Base-by-base conservation (phyloP, 2,888 invertebrate species). In the Cheiracanthium punctorium region DNA sequence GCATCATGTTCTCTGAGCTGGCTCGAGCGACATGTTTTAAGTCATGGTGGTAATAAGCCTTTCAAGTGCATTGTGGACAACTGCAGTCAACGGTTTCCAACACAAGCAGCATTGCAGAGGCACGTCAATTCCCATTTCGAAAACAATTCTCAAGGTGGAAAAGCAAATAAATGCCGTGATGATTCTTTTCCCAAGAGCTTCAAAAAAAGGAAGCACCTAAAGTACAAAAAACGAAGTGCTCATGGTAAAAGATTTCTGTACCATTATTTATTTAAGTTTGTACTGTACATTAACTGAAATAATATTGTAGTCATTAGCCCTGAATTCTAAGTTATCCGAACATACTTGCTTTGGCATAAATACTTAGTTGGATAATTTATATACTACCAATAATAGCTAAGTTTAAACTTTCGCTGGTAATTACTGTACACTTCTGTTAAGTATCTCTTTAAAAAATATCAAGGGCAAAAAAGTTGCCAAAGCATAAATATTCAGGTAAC, bases 21-120 rank as follows among this genome's bases (percentile, higher is more conserved):
- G 98, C 93, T 98, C 89, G 97, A 98, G 91, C 93, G 98, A 70
- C 98, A 98, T 92, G 96, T 98, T 67, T 93, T 97, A 72, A 95
- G 95, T 0, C 98, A 98, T 92, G 97, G 97, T 70, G 97, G 97
- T 67, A 97, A 96, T 92, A 97, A 98, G 91, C 97, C 97, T 30
- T 98, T 97, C 93, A 95, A 96, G 90, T 98, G 98, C 93, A 98
- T 98, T 92, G 96, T 98, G 90, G 97, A 97, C 91, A 96, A 97
- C 90, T 98, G 98, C 92, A 96, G 92, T 94, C 91, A 91, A 85
- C 91, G 93, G 52, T 93, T 93, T 90, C 91, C 92, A 32, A 91
- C 93, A 28, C 92, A 92, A 90, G 94, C 94, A 87, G 95, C 96
- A 87, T 93, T 98, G 90, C 96, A 98, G 92, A 94, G 97, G 90